Evolutionary conservation across 1,140 invertebrate species (phyloP), one percentile per base, ranked within the genome.

Genomic region (Mactra quadrangularis): DNA sequence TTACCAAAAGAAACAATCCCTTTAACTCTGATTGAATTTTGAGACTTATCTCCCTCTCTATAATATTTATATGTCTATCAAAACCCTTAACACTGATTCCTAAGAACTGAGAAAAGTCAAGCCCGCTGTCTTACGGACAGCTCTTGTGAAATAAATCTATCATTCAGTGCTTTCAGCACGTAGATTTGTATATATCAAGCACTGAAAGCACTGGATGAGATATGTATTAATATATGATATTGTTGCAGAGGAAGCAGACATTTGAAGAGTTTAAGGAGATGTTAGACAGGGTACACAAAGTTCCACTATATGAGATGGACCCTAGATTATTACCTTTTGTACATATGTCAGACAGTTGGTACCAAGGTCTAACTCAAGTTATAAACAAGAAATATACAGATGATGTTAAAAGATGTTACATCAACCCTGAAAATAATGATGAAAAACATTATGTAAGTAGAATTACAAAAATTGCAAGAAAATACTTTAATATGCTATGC

Each of bases 251-350:
- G n/a, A 53, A 89, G 9, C 92, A 96, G 88, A 94, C 92, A 1
- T 96, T 95, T 83, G 87, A 86, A 0, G 96, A 96, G 89, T 95
- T 96, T 84, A 92, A 93, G 19, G 96, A 96, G 90, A 89, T 97
- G 15, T 93, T 95, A 79, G 93, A 93, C 15, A 91, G 96, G 15
- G 95, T 96, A 1, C 68, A 82, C 50, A 91, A 93, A n/a, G 92
- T 95, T 0, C 93, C 95, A 25, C 89, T 97, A n/a, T 93, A 93
- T 66, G 93, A 94, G 47, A 89, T 96, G 29, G 96, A 96, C 89
- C 87, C 93, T 1, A 94, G 94, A 82, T 91, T 97, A 9, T 91
- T 90, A 33, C 93, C 94, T 3, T 93, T 96, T n/a, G 87, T 95
- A 1, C 94, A 94, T 84, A 96, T 96, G 89, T 94, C 95, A 4